Percentiles rank a stretch among this genome's conserved stretches.
Conservation (phyloP, 2,113 vertebrate genomes). For the Lontra canadensis region DNA sequence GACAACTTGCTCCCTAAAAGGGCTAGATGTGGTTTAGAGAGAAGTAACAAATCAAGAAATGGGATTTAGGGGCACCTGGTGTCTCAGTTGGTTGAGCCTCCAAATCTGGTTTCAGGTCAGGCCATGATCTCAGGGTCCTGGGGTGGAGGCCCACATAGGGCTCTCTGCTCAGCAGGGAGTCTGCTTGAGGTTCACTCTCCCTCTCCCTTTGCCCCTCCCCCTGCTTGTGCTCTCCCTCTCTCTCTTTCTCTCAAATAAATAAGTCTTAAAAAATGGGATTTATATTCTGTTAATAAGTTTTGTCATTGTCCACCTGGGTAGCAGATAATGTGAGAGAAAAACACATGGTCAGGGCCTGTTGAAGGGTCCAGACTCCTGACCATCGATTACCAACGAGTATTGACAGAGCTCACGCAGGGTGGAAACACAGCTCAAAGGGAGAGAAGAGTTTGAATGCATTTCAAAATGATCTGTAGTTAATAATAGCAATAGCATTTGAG, state of each 20-base stretch:
- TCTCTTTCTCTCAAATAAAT: background rate
- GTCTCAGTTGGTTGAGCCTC: background rate
- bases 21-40: background rate
- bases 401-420: fast-evolving
- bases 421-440: too few relatives aligned
- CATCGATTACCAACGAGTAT: fast-evolving
- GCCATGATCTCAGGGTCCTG: background rate
- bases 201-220: background rate
- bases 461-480: background rate
- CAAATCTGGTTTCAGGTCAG: background rate
- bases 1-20: background rate
- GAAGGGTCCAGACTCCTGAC: background rate
- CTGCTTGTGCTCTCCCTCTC: background rate
- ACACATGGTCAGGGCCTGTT: fast-evolving
- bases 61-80: background rate
- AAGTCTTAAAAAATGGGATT: background rate
- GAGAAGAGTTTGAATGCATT: background rate
- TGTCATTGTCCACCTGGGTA: background rate
- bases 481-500: background rate
- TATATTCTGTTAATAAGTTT: background rate
- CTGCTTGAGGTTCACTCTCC: background rate
- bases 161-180: background rate
- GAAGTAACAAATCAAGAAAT: background rate
- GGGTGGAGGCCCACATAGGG: background rate
- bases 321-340: background rate